Conservation (phyloP, 1,140 invertebrate genomes). For the Bombus polaris region DNA sequence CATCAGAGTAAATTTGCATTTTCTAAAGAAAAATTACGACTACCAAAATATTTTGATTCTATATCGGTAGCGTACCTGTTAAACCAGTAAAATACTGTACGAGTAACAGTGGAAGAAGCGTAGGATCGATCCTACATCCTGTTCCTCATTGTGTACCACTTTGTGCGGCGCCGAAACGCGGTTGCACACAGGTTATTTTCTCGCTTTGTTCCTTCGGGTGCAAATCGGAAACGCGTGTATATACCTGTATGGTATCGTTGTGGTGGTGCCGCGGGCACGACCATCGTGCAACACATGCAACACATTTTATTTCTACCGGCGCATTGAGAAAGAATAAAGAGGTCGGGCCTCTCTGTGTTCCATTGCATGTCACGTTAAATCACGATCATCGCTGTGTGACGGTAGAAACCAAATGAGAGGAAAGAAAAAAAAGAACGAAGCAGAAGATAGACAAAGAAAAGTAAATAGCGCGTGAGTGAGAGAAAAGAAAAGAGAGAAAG, state of each 20-base stretch:
- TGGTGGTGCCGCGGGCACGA: not conserved
- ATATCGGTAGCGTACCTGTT: not conserved
- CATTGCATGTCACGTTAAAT: slow-evolving; percentile 54
- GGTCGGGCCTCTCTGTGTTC: slow-evolving; percentile 4
- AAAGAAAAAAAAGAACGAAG: not conserved
- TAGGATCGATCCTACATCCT: slow-evolving; percentile 55
- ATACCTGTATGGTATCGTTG: not conserved
- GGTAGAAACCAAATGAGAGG: not conserved
- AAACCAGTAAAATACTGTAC: not conserved
- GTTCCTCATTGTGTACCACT: slow-evolving; percentile 39
- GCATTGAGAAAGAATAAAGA: slow-evolving; percentile 44
- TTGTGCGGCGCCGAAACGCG: slow-evolving; percentile 25
- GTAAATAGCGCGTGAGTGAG: not conserved
- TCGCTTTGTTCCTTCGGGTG: slow-evolving; percentile 43
- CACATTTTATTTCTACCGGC: slow-evolving; percentile 53
- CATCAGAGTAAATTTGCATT: too few relatives aligned
- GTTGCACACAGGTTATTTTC: not conserved
- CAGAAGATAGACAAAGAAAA: not conserved
- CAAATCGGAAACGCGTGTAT: slow-evolving; percentile 53
- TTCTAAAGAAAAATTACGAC: too few relatives aligned
- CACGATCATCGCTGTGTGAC: slow-evolving; percentile 58
- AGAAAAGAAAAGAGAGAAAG: not conserved
- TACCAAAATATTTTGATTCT: too few relatives aligned
- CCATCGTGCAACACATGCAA: slow-evolving; percentile 23
- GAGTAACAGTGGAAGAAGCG: not conserved